Evolutionary conservation across 2,888 invertebrate species (phyloP).

Genomic region (Tenthredo scrophulariae): DNA sequence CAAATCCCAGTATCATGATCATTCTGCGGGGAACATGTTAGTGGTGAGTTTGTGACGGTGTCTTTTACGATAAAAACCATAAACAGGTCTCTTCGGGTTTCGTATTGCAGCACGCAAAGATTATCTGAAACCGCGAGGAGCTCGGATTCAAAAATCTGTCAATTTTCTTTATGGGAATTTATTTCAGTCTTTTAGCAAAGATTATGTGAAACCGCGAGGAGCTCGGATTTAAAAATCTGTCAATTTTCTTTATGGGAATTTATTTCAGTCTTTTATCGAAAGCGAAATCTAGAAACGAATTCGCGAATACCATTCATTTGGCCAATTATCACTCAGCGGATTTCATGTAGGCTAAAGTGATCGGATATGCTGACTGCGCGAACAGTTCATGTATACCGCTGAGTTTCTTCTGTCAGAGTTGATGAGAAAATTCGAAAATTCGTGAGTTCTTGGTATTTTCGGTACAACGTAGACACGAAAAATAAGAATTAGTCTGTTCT

Average conservation of each 20-base stretch:
- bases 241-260: neutral
- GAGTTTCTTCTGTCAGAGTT: no score
- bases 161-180: neutral
- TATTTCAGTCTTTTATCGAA: neutral
- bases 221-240: neutral
- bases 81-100: constrained; percentile 39
- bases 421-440: no score
- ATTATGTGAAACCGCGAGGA: neutral
- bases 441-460: no score
- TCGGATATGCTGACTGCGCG: no score
- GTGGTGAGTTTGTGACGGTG: constrained; percentile 46
- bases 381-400: no score
- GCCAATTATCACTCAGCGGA: neutral
- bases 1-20: constrained; percentile 12
- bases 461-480: no score
- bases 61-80: constrained; percentile 38
- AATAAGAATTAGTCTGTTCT: no score
- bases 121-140: neutral
- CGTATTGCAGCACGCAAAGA: constrained; percentile 27
- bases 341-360: neutral
- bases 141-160: neutral
- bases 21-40: neutral
- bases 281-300: neutral
- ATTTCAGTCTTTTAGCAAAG: neutral
- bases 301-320: neutral